Evolutionary conservation across 1,140 invertebrate genomes (phyloP), one percentile per base, ranked within the genome.

Genomic region (Colletes gigas): DNA sequence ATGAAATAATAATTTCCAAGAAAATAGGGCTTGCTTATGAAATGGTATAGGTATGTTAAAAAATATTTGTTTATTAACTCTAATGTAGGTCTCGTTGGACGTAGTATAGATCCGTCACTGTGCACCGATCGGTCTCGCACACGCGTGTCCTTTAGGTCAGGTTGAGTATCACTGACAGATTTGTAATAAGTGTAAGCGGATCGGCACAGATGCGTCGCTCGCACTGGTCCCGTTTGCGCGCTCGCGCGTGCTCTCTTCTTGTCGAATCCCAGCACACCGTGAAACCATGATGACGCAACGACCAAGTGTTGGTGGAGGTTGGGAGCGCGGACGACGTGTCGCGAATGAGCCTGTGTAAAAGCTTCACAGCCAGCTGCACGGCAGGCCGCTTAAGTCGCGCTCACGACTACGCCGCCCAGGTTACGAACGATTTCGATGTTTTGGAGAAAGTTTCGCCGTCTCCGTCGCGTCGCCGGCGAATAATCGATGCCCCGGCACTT

Each of bases 221-320:
- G 84, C 78, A 54, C 77, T 70, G 76, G 81, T 52, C 55, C 54
- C 84, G 82, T 75, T 79, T 60, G 76, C 68, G 73, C 59, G 54
- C 50, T 72, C 74, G 75, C 79, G 81, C 85, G 76, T 19, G 4
- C n/a, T 75, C 50, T 19, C 19, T 60, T 82, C 70, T 68, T 73
- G 63, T 87, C 78, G 88, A 89, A 89, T 90, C 85, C 81, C 81
- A 69, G 67, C 85, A 66, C 81, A 84, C 81, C 78, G 86, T 88
- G 82, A 89, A 88, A 88, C 78, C 78, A 67, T 84, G 89, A 89
- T 90, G 89, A 90, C 87, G 89, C 81, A 90, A 90, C 80, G 76
- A 59, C 82, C 14, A 68, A 86, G 81, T 77, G 87, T 81, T 78
- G 74, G 85, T 77, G 71, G 83, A 87, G 70, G 87, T 88, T 88